Base-by-base conservation (phyloP, 2,888 invertebrate genomes). In the Dyspetes luteomarginatus region DNA sequence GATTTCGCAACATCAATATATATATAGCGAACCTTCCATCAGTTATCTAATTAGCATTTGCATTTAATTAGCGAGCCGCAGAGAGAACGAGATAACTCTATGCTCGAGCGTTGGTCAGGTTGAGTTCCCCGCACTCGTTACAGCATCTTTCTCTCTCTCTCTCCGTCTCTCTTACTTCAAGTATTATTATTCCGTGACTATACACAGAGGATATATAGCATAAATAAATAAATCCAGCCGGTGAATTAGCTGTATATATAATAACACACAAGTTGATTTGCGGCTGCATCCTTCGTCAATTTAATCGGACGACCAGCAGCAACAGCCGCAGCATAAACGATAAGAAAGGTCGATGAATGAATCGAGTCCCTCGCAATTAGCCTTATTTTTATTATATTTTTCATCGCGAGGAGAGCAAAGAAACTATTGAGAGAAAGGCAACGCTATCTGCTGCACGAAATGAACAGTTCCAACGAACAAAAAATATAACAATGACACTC, bases 1-100 rank as follows among this genome's bases (percentile, higher is more conserved):
- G 48, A 19, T 48, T 5, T 48, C 36, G 36, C 36, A 36, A 36
- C 36, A 12, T 12, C 5, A 36, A 15, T 41, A 24, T 15, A 41
- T 71, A 78, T 67, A 28, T 62, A 75, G 45, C 85, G n/a, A 86
- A 87, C 84, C 87, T 84, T 85, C 85, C 87, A 89, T 89, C 88
- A 86, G 85, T 88, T 86, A 88, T 89, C 86, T 89, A 89, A 89
- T 89, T 89, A 89, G 85, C 84, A 84, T 84, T 87, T 86, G 86
- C 87, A 86, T 89, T 88, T 87, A 89, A 89, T 89, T 88, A 89
- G 86, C 86, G 86, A 83, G 55, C 78, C 79, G 67, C 74, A 69
- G 68, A 84, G 83, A 82, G 84, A 77, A 80, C 79, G 80, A 83
- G 87, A 86, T 84, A 86, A 83, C 45, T 60, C 56, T 65, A n/a